Evolutionary conservation across 1,140 invertebrate genomes (phyloP).

Genomic region (Cecropterus lyciades): DNA sequence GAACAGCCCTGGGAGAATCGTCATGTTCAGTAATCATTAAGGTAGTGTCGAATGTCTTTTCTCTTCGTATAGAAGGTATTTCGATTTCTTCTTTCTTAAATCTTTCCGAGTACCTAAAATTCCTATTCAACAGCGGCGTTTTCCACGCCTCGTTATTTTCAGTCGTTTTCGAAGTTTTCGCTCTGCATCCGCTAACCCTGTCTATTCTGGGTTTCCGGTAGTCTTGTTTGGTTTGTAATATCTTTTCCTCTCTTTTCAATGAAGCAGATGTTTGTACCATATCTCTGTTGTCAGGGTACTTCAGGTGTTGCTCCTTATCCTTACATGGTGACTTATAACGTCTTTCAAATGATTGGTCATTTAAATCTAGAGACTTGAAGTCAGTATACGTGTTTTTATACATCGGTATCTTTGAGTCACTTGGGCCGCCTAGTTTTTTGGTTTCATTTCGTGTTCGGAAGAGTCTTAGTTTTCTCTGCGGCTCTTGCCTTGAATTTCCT

Average conservation of each 20-base stretch:
- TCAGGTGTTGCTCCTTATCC: constrained; percentile 74
- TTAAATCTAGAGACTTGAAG: constrained; percentile 71
- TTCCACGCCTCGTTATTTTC: constrained; percentile 76
- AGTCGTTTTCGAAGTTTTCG: constrained; percentile 71
- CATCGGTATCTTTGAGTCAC: constrained; percentile 55
- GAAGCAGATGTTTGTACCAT: constrained; percentile 78
- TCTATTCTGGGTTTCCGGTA: constrained; percentile 70
- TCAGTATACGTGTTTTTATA: constrained; percentile 64
- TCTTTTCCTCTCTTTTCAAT: constrained; percentile 77
- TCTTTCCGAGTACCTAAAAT: constrained; percentile 81
- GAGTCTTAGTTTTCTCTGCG: constrained; percentile 86
- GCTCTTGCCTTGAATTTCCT: constrained; percentile 79
- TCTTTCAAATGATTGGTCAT: constrained; percentile 70
- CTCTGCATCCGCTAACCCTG: constrained; percentile 74
- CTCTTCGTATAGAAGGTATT: constrained; percentile 70
- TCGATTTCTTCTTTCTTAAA: constrained; percentile 74
- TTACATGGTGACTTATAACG: constrained; percentile 75
- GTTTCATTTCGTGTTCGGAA: constrained; percentile 91
- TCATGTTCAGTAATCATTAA: constrained; percentile 63
- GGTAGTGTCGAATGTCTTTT: constrained; percentile 82
- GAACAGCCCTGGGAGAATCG: constrained; percentile 61
- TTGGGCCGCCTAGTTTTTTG: constrained; percentile 79
- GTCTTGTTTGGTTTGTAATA: constrained; percentile 75
- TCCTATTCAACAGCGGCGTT: constrained; percentile 74
- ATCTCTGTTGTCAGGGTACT: constrained; percentile 71